These are phyloP conservation scores for Furcula furcula DNA, from an alignment of 2,888 invertebrate genomes.

Conservation along the genomic window DNA sequence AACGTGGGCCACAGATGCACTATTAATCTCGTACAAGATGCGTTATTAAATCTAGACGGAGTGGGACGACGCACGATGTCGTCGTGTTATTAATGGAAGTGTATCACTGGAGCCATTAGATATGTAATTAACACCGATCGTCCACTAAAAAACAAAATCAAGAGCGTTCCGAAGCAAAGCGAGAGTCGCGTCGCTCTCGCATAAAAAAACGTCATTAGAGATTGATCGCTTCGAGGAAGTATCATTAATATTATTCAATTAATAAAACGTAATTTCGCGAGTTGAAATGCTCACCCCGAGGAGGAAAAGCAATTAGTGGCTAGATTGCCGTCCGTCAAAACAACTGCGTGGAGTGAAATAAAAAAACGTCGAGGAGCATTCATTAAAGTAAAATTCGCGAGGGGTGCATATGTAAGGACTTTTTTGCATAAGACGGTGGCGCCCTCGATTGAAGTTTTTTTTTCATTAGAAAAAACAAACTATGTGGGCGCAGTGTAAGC, in stretches of 20 bases:
- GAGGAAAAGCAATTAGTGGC: conserved; percentile 82
- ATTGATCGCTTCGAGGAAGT: conserved; percentile 76
- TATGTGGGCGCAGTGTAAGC: conserved; percentile 78
- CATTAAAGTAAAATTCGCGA: conserved; percentile 79
- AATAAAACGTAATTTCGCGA: conserved; percentile 80
- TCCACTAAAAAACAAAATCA: conserved; percentile 56
- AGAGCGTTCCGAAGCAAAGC: conserved; percentile 50
- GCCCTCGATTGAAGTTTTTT: conserved; percentile 69
- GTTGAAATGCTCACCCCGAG: conserved; percentile 72
- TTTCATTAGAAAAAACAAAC: conserved; percentile 66
- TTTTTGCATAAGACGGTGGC: conserved; percentile 80
- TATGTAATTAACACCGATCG: conserved; percentile 78
- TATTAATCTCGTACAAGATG: conserved; percentile 68
- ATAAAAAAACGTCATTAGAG: conserved; percentile 81
- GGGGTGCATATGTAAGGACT: conserved; percentile 80
- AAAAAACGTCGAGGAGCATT: conserved; percentile 75
- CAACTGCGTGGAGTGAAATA: conserved; percentile 71
- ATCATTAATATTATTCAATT: conserved; percentile 82
- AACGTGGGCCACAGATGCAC: conserved; percentile 66
- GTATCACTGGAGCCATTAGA: conserved; percentile 81
- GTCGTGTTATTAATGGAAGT: conserved; percentile 78
- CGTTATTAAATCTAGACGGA: conserved; percentile 75
- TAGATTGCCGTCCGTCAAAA: conserved; percentile 82
- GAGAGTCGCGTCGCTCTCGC: conserved; percentile 63
- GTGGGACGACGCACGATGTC: conserved; percentile 67